These are phyloP conservation scores for Rhingia campestris DNA, from an alignment of 2,888 invertebrate species.

Conservation along the genomic window DNA sequence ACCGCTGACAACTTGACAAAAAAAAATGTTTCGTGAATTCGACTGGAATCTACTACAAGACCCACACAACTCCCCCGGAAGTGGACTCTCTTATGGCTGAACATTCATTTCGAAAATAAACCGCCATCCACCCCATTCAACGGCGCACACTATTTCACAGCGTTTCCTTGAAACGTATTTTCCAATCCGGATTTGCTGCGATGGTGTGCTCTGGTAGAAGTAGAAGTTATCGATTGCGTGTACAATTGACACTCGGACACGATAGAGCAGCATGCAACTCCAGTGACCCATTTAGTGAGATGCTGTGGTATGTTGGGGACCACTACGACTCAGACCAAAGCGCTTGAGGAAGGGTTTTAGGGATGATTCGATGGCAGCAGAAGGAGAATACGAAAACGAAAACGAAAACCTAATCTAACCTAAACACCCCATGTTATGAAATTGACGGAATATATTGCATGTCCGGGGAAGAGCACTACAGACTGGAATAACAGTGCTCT, in stretches of 20 bases:
- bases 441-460: constrained; percentile 16
- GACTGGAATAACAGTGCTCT: constrained; percentile 3
- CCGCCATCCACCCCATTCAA: constrained; percentile 1
- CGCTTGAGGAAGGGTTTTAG: constrained; percentile 29
- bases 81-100: neutral
- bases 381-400: constrained; percentile 4
- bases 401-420: neutral
- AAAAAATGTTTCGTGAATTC: neutral
- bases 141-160: neutral
- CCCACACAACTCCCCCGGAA: neutral
- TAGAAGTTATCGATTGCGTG: constrained; percentile 46
- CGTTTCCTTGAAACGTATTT: constrained; percentile 1
- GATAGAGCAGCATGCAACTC: constrained; percentile 17
- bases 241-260: constrained; percentile 34
- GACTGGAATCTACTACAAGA: neutral
- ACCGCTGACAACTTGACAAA: neutral
- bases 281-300: constrained; percentile 52
- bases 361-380: constrained; percentile 23
- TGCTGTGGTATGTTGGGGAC: neutral
- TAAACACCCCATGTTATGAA: neutral
- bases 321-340: constrained; percentile 3
- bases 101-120: constrained; percentile 22
- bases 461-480: neutral
- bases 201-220: neutral
- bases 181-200: neutral